phyloP scores from a whole-genome alignment of 2,888 invertebrate genomes.

The Ormyrus pomaceus region DNA sequence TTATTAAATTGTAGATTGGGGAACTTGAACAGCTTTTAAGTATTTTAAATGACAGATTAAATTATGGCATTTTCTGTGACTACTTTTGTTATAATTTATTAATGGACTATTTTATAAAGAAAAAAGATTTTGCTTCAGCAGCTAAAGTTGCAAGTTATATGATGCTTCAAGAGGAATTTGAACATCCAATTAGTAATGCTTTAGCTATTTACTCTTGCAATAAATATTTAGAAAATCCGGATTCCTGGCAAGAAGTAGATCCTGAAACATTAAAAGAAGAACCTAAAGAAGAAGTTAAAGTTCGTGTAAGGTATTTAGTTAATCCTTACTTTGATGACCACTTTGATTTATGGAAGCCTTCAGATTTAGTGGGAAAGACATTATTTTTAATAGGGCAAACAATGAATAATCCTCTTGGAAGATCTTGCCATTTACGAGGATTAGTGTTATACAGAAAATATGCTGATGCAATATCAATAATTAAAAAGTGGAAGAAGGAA shows the following conservation, averaged over 20 bases:
- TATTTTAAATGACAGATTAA: slow-evolving; percentile 87
- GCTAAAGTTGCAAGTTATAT: slow-evolving; percentile 86
- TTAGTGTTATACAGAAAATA: slow-evolving; percentile 83
- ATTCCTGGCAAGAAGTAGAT: slow-evolving; percentile 76
- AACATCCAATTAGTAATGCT: slow-evolving; percentile 82
- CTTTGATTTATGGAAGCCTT: slow-evolving; percentile 87
- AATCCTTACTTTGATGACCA: slow-evolving; percentile 93
- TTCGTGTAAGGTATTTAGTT: slow-evolving; percentile 87
- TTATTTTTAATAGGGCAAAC: slow-evolving; percentile 80
- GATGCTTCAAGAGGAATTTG: slow-evolving; percentile 93
- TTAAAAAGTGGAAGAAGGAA: slow-evolving; percentile 67
- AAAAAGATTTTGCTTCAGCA: slow-evolving; percentile 83
- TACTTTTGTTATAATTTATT: slow-evolving; percentile 86
- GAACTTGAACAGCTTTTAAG: slow-evolving; percentile 79
- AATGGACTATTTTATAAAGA: slow-evolving; percentile 86
- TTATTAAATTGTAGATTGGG: slow-evolving; percentile 42
- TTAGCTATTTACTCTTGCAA: slow-evolving; percentile 87
- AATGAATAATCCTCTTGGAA: slow-evolving; percentile 77
- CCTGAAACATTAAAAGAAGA: slow-evolving; percentile 66
- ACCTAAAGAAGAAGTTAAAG: slow-evolving; percentile 81
- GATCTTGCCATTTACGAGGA: slow-evolving; percentile 82
- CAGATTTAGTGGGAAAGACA: slow-evolving; percentile 89
- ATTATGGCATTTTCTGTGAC: slow-evolving; percentile 95
- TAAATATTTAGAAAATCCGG: slow-evolving; percentile 80
- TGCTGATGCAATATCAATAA: slow-evolving; percentile 74